Evolutionary conservation across 2,113 vertebrate species (phyloP).

Genomic region (Lepus europaeus): DNA sequence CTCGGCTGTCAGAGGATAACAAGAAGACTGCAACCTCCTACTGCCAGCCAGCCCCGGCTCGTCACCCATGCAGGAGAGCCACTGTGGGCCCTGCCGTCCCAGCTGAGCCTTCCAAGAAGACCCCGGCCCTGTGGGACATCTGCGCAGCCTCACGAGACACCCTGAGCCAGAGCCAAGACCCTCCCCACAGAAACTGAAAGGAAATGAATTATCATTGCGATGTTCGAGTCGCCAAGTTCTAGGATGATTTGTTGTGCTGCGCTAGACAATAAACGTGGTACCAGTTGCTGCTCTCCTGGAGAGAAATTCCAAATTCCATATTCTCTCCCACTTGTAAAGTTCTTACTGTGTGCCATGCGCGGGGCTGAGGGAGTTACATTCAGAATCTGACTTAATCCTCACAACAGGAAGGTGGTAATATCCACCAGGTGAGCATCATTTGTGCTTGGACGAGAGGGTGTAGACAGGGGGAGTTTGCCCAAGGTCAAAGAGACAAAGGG

Average conservation of each 20-base stretch:
- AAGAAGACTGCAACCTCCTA: no score
- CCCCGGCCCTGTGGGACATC: neutral
- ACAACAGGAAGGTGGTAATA: neutral
- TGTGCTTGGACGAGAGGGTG: neutral
- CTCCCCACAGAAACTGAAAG: neutral
- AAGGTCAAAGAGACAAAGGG: neutral
- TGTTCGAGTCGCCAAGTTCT: neutral
- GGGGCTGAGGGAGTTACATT: neutral
- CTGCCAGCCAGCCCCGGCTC: neutral
- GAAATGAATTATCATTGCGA: neutral
- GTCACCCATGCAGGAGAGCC: neutral
- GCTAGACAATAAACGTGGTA: neutral
- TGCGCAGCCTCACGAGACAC: neutral
- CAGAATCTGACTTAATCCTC: neutral
- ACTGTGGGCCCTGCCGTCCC: neutral
- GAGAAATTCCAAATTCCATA: neutral
- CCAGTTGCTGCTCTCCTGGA: neutral
- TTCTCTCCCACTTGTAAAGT: neutral
- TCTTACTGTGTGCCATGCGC: neutral
- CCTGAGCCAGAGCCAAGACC: neutral
- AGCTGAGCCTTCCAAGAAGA: neutral
- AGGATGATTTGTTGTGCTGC: neutral
- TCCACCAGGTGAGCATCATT: accelerated
- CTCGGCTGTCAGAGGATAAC: neutral
- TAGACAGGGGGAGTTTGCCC: no score